These are phyloP conservation scores for Apis dorsata DNA, from an alignment of 1,140 invertebrate species.

Conservation along the genomic window DNA sequence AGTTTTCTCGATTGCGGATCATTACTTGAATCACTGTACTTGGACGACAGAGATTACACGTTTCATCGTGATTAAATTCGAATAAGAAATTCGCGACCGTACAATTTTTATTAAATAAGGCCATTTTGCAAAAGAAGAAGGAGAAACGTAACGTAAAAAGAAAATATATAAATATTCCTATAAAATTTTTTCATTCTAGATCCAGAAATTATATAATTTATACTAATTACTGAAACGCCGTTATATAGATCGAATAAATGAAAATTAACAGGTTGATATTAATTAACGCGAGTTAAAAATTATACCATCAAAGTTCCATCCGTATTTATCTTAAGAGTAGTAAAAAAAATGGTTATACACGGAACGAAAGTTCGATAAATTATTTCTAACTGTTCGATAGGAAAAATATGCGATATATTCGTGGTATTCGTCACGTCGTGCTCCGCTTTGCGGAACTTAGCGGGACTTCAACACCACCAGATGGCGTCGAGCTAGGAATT, in stretches of 20 bases:
- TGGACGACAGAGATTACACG: background rate
- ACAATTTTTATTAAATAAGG: no score
- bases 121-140: no score
- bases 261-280: no score
- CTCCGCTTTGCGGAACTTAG: slow-evolving; percentile 48
- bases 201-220: no score
- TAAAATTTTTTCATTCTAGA: no score
- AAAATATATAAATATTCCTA: no score
- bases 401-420: slow-evolving; percentile 21
- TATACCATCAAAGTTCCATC: no score
- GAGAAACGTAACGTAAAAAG: no score
- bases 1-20: background rate
- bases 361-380: background rate
- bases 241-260: no score
- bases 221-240: no score
- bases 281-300: no score
- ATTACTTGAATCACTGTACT: background rate
- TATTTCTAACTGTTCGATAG: background rate
- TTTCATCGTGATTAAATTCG: background rate
- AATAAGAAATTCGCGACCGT: background rate
- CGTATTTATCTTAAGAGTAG: no score
- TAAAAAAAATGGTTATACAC: background rate
- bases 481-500: slow-evolving; percentile 21
- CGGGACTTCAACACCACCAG: slow-evolving; percentile 34
- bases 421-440: slow-evolving; percentile 9